Percentiles rank a stretch among this genome's conserved stretches.
Conservation (phyloP, 2,888 invertebrate genomes). For the Brachypalpus laphriformis region DNA sequence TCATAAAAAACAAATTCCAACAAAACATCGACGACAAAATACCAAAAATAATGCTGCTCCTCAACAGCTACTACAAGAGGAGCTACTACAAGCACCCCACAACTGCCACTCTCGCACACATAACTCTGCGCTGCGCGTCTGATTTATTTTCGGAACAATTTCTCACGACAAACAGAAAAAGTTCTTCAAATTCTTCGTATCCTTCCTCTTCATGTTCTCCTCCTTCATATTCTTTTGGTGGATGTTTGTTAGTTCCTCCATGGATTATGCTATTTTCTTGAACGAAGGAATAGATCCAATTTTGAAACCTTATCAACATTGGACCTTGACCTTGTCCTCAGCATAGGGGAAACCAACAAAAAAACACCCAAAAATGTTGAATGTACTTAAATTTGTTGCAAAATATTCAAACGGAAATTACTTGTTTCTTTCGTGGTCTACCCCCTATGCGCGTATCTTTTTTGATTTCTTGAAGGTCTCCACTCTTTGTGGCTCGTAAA, state of each 20-base stretch:
- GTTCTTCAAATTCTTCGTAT: conserved; percentile 14
- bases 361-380: neutral
- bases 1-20: conserved; percentile 5
- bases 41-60: conserved; percentile 20
- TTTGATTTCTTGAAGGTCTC: conserved; percentile 24
- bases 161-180: conserved; percentile 34
- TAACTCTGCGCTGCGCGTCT: conserved; percentile 16
- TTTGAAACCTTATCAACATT: too few species aligned
- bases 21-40: conserved; percentile 32
- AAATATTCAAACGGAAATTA: conserved; percentile 5
- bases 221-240: neutral
- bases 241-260: neutral
- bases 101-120: neutral
- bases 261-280: neutral
- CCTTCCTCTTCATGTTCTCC: neutral
- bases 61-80: neutral
- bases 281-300: neutral
- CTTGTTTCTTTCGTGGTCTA: neutral
- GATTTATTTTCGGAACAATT: conserved; percentile 59
- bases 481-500: conserved; percentile 51
- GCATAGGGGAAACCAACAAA: neutral
- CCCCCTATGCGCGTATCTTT: neutral
- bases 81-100: neutral
- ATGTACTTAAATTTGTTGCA: neutral
- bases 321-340: conserved; percentile 34